phyloP scores from a whole-genome alignment of 2,113 vertebrate genomes.

The Gymnarchus niloticus region DNA sequence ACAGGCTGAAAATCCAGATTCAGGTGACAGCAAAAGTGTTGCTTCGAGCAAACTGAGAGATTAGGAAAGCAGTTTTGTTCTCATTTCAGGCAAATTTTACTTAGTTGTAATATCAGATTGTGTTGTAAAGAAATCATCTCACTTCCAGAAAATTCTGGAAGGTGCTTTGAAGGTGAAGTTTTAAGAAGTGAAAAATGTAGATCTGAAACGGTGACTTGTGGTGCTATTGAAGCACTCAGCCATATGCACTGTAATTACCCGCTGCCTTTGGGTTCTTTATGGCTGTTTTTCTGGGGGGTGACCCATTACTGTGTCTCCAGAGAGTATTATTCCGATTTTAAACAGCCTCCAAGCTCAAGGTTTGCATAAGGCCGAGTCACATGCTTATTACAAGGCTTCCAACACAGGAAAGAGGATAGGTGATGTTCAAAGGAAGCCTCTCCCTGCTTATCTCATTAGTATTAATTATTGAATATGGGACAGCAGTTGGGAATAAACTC shows the following conservation, averaged over 20 bases:
- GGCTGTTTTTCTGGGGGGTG: conserved; percentile 34
- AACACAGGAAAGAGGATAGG: conserved; percentile 31
- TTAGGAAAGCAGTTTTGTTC: not conserved
- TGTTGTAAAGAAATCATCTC: not conserved
- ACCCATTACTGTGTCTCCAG: conserved; percentile 34
- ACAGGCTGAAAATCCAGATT: not conserved
- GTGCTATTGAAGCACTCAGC: conserved; percentile 37
- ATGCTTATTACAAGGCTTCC: conserved; percentile 24
- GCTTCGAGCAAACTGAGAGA: not conserved
- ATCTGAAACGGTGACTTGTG: conserved; percentile 40
- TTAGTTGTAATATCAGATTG: not conserved
- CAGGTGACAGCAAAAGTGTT: not conserved
- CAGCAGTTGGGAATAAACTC: not conserved
- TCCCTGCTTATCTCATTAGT: conserved; percentile 21
- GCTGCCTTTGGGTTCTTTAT: conserved; percentile 35
- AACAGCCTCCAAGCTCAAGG: conserved; percentile 35
- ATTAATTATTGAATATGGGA: not conserved
- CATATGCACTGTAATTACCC: conserved; percentile 48
- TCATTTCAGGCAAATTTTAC: not conserved
- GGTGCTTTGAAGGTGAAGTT: conserved; percentile 25
- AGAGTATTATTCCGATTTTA: conserved; percentile 38
- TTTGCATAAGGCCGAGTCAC: conserved; percentile 31
- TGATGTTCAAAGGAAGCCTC: conserved; percentile 36
- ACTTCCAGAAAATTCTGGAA: not conserved
- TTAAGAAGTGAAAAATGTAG: conserved; percentile 31